These are phyloP conservation scores for Euura lappo DNA, from an alignment of 1,140 invertebrate genomes.

Conservation along the genomic window DNA sequence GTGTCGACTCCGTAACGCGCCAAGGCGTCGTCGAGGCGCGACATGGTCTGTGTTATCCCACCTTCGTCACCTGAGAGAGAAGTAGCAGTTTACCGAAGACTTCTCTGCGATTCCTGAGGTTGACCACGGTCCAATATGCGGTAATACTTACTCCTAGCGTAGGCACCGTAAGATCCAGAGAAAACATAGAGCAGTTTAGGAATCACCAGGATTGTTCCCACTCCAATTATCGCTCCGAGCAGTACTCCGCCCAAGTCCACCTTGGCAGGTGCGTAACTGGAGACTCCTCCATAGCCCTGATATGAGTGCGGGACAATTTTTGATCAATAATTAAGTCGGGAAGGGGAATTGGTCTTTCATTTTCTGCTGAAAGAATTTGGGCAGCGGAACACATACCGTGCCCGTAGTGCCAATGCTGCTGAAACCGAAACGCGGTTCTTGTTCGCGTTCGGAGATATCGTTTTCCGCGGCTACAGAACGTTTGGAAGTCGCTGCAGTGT, in stretches of 20 bases:
- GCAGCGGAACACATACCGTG: slow-evolving; percentile 31
- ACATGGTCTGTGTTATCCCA: slow-evolving; percentile 70
- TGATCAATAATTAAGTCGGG: slow-evolving; percentile 2
- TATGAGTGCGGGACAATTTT: slow-evolving; percentile 20
- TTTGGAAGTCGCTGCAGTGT: slow-evolving; percentile 28
- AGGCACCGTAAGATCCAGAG: slow-evolving; percentile 71
- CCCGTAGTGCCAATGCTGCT: slow-evolving; percentile 46
- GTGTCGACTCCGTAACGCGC: slow-evolving; percentile 79
- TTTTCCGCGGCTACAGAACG: slow-evolving; percentile 27
- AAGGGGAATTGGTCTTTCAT: not conserved
- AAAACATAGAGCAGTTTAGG: slow-evolving; percentile 78
- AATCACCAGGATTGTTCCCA: slow-evolving; percentile 78
- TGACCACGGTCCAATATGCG: not conserved
- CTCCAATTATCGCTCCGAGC: slow-evolving; percentile 77
- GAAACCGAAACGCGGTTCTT: slow-evolving; percentile 56
- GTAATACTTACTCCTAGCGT: slow-evolving; percentile 69
- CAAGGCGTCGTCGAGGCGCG: slow-evolving; percentile 74
- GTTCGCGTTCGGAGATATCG: slow-evolving; percentile 44
- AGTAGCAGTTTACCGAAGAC: slow-evolving; percentile 13
- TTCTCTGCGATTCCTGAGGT: not conserved
- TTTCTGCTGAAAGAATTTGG: not conserved
- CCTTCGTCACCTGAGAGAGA: slow-evolving; percentile 65
- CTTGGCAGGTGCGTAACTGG: slow-evolving; percentile 73
- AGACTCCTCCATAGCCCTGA: slow-evolving; percentile 61
- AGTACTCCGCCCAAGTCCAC: slow-evolving; percentile 82